Evolutionary conservation across 2,797 vertebrate species (phyloP), one percentile per base, ranked within the genome.

Genomic region (Silurus lanzhouensis): DNA sequence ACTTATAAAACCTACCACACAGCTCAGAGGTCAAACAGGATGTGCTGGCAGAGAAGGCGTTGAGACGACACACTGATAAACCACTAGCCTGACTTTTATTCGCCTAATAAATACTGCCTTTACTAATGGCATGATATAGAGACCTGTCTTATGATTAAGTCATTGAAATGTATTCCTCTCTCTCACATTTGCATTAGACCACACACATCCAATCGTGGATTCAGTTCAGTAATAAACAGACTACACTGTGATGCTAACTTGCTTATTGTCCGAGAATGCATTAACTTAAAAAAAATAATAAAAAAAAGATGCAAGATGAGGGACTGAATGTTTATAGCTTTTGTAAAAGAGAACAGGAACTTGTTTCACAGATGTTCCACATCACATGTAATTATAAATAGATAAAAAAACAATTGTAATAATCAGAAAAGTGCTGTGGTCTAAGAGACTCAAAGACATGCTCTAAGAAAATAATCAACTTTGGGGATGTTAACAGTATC

Each of bases 1-100:
- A 90, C 81, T 85, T 84, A 82, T 25, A 76, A 91, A 74, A 66
- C 94, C 94, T 95, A 93, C 93, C 93, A 81, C 70, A 86, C 84
- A 55, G 88, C 83, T 77, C 83, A 90, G 91, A 93, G 92, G 92
- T 85, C 91, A 93, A 86, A 92, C 92, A 93, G 92, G 85, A 89
- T 48, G 80, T 14, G 38, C 86, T 88, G 72, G 48, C 68, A 82
- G 74, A 57, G 70, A 64, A 90, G 91, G 88, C 90, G 60, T 67
- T 70, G 81, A 19, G 38, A 80, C 48, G 71, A 15, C 57, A n/a
- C 13, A 7, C 38, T 52, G 19, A 88, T 14, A 20, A 77, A 66
- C 12, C 10, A 8, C 68, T 52, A 74, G 44, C 9, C 1, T 60
- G 68, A 22, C 27, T n/a, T 58, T 44, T 61, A 83, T 9, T 44